Conservation (phyloP, 2,888 invertebrate species). For the Disparrhopalites patrizii region DNA sequence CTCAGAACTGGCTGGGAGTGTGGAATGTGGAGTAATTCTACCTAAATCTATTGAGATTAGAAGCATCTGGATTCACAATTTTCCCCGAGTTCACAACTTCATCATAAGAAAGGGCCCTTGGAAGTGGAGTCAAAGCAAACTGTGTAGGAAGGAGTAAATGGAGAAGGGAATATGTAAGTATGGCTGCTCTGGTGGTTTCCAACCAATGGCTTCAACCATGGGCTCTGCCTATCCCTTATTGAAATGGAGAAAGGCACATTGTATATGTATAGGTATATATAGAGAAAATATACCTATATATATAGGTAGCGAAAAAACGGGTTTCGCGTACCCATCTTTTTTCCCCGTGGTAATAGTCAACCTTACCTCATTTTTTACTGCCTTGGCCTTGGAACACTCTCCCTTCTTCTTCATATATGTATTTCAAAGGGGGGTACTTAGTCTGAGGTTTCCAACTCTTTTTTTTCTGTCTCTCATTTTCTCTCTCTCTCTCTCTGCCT, state of each 20-base stretch:
- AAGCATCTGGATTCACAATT: conserved; percentile 1
- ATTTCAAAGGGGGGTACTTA: neutral
- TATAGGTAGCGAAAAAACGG: conserved; percentile 19
- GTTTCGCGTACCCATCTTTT: conserved; percentile 9
- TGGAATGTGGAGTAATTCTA: neutral
- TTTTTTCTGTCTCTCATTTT: too few species aligned
- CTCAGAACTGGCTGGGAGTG: neutral
- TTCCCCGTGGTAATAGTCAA: neutral
- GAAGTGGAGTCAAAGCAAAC: neutral
- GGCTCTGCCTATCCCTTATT: too few species aligned
- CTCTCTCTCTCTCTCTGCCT: too few species aligned
- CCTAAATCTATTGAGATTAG: neutral
- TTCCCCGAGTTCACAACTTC: too few species aligned
- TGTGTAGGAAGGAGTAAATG: neutral
- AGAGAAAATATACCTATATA: neutral
- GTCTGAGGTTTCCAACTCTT: too few species aligned
- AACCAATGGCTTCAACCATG: too few species aligned
- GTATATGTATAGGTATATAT: too few species aligned
- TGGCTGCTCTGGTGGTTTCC: too few species aligned
- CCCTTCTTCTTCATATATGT: conserved; percentile 2
- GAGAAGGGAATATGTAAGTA: too few species aligned
- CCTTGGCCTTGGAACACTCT: conserved; percentile 15
- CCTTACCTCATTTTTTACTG: conserved; percentile 17
- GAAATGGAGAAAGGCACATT: too few species aligned
- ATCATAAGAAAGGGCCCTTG: neutral